These are phyloP conservation scores for Andrena camellia DNA, from an alignment of 2,888 invertebrate species.

Conservation along the genomic window DNA sequence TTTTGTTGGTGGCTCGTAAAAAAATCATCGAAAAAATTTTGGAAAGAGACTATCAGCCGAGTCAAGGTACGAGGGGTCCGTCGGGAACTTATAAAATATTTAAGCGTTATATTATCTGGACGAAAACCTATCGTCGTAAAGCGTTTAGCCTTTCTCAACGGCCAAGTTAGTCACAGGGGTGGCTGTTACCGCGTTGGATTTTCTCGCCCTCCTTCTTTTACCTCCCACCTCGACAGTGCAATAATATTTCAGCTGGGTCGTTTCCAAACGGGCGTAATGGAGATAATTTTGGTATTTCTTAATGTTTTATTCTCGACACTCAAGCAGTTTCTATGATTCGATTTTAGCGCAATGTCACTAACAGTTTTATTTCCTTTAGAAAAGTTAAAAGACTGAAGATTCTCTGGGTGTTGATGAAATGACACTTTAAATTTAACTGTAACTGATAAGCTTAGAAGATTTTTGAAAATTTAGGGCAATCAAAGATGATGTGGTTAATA, in stretches of 20 bases:
- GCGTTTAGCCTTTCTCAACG: slow-evolving; percentile 40
- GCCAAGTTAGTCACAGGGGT: slow-evolving; percentile 47
- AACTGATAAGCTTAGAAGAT: too few relatives aligned
- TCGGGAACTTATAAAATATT: slow-evolving; percentile 58
- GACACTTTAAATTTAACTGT: too few relatives aligned
- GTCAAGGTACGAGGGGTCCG: slow-evolving; percentile 1
- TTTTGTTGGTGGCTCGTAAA: slow-evolving; percentile 77
- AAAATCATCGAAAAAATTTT: slow-evolving; percentile 76
- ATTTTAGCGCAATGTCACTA: too few relatives aligned
- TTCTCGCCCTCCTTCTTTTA: neutral
- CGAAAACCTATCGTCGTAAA: slow-evolving; percentile 40
- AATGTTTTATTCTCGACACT: neutral
- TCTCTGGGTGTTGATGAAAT: too few relatives aligned
- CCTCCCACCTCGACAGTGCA: neutral
- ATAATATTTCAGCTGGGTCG: neutral
- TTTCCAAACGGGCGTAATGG: neutral
- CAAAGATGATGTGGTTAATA: too few relatives aligned
- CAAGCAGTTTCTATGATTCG: neutral
- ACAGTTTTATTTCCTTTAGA: neutral
- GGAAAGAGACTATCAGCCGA: slow-evolving; percentile 8
- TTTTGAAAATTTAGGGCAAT: too few relatives aligned
- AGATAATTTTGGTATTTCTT: neutral
- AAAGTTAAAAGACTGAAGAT: too few relatives aligned
- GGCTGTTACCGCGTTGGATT: slow-evolving; percentile 7
- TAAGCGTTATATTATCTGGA: slow-evolving; percentile 60